Base-by-base conservation (phyloP, 2,113 vertebrate genomes). In the Cryptomyrus ogoouensis region DNA sequence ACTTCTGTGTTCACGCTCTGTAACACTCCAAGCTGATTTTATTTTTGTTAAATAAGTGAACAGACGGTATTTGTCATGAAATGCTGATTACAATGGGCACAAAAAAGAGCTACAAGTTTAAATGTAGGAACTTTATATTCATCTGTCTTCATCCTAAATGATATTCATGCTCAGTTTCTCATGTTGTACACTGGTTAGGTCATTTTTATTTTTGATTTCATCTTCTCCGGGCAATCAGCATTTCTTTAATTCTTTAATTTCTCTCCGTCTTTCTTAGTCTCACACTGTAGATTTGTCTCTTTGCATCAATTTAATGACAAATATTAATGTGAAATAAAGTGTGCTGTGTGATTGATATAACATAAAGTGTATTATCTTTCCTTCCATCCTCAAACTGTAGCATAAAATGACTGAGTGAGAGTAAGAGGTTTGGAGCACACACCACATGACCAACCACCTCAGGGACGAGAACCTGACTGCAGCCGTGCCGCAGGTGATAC, bases 321-420 rank as follows among this genome's bases (percentile, higher is more conserved):
- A 90, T 90, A 90, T 87, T 52, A 70, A 74, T 53, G 89, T 74
- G 85, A 90, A 90, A 90, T 90, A 90, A 90, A 90, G 85, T 85
- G 50, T 80, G 89, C 89, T 88, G 47, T 90, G 49, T 83, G 74
- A 35, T 42, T 80, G 74, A 42, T 42, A 80, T 39, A 42, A 80
- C 74, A 66, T 66, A 42, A 42, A 6, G 74, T 80, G 13, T 42
- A 19, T 77, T 39, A 31, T 42, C 35, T 42, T 42, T 21, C 74
- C 74, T 39, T 80, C 74, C 74, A 80, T 80, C 15, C 35, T 42
- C 17, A 39, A 17, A 42, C 35, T 39, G 74, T 80, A 80, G 35
- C 31, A 39, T 77, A 7, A 80, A 19, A 80, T 39, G n/a, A 17
- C 27, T 5, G 13, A 77, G 70, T 39, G 70, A 77, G 2, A 42